Evolutionary conservation across 1,140 invertebrate species (phyloP), one percentile per base, ranked within the genome.

Genomic region (Marisa cornuarietis): DNA sequence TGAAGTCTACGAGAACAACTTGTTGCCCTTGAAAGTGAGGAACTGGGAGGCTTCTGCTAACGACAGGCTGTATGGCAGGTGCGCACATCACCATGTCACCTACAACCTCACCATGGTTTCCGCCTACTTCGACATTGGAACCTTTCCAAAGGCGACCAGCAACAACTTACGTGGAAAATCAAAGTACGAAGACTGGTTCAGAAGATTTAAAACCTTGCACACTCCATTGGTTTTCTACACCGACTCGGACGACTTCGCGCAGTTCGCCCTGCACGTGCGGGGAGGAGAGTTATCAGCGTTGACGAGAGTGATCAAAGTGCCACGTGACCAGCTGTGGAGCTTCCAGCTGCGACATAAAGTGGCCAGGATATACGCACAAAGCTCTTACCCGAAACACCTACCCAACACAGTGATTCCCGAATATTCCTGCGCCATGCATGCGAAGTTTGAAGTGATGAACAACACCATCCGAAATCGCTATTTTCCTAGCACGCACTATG

Each of bases 371-470:
- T 88, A 81, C 71, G 31, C 79, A 18, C 82, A 86, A 52, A 83
- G 81, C 16, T 78, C 75, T 51, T 89, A 88, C 66, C 87, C 87
- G 14, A 78, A 84, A 24, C 79, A 86, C 77, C 52, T 62, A 2
- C 87, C 87, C 26, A 88, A 88, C 75, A 88, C 86, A 14, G 83
- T 87, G 16, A 74, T 83, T 22, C 76, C 82, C 2, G 75, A 80
- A 18, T 89, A 89, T 58, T 84, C 85, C 14, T 85, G 84, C 71
- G 81, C 82, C 10, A 89, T 88, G 87, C 87, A 88, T 81, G 86
- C 84, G 14, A 89, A 89, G 68, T 87, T 84, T 78, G 87, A 88
- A 68, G 51, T 86, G 49, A 65, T 87, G 51, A 58, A 83, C 11
- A 82, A 66, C 42, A 83, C 82, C 5, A 82, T 87, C 7, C 54